These are phyloP conservation scores for Xiphophorus hellerii DNA, from an alignment of 2,113 vertebrate genomes.

Conservation along the genomic window DNA sequence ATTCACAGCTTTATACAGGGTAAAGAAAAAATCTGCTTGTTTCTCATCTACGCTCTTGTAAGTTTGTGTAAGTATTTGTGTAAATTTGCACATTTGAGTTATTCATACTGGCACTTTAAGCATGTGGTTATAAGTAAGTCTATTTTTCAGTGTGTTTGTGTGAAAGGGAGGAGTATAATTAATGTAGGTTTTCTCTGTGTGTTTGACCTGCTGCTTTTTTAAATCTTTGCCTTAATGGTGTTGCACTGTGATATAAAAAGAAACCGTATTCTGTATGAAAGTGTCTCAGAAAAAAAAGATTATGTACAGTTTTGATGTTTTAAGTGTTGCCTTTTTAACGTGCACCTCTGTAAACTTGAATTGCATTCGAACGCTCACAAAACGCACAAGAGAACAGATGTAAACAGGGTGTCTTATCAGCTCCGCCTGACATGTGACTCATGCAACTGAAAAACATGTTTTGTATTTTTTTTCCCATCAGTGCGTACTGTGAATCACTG, in stretches of 20 bases:
- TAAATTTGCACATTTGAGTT: constrained; percentile 33
- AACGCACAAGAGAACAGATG: constrained; percentile 3
- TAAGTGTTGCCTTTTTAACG: constrained; percentile 54
- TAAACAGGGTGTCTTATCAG: background rate
- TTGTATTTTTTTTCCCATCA: constrained; percentile 29
- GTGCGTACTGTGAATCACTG: constrained; percentile 42
- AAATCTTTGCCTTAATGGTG: constrained; percentile 56
- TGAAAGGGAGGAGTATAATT: constrained; percentile 16
- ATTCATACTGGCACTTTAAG: constrained; percentile 4
- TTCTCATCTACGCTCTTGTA: constrained; percentile 13
- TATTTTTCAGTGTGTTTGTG: constrained; percentile 34
- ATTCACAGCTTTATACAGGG: background rate
- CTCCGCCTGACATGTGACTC: too few species aligned
- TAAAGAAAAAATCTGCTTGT: background rate
- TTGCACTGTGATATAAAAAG: constrained; percentile 55
- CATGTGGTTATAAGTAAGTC: constrained; percentile 8
- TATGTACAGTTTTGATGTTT: constrained; percentile 27
- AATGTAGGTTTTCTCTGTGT: constrained; percentile 38
- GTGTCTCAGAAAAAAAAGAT: constrained; percentile 8
- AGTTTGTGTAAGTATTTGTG: constrained; percentile 25
- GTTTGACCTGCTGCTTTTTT: constrained; percentile 31
- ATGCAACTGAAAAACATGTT: constrained; percentile 17
- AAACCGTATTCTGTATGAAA: constrained; percentile 26
- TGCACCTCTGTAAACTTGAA: constrained; percentile 32
- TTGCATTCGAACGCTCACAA: constrained; percentile 5